Percentiles rank a stretch among this genome's conserved stretches.
These are phyloP conservation scores for Urocynchramus pylzowi DNA, from an alignment of 2,113 vertebrate species.

Conservation along the genomic window DNA sequence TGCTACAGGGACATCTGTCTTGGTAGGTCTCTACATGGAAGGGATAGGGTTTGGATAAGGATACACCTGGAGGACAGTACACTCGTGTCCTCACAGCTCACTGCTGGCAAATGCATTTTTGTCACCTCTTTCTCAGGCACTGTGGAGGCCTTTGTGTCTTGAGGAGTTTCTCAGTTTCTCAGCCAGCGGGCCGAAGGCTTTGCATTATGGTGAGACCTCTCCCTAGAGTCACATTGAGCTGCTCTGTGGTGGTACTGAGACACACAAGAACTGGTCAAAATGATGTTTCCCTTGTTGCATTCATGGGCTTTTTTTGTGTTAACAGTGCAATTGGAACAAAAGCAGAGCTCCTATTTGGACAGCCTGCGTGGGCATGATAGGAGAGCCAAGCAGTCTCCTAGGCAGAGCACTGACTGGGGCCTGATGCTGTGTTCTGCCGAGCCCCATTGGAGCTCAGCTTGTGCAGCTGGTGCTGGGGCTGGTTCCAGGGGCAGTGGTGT, in stretches of 20 bases:
- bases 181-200: not conserved
- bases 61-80: not conserved
- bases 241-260: not conserved
- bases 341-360: not conserved
- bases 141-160: not conserved
- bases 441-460: not conserved
- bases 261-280: not conserved
- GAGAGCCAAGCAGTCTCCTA: not conserved
- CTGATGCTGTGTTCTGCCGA: not conserved
- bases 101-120: not conserved
- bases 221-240: not conserved
- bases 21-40: not conserved
- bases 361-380: rapidly evolving
- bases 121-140: not conserved
- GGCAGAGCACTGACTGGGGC: not conserved
- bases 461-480: not conserved
- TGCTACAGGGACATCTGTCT: not conserved
- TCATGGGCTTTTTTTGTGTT: not conserved
- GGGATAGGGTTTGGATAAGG: not conserved
- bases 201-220: not conserved
- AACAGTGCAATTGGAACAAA: not conserved
- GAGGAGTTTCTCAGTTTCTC: not conserved
- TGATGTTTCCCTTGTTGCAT: not conserved
- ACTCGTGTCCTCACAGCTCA: rapidly evolving
- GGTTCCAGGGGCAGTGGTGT: not conserved